Conservation (phyloP, 2,113 vertebrate species). For the Lipotes vexillifer region DNA sequence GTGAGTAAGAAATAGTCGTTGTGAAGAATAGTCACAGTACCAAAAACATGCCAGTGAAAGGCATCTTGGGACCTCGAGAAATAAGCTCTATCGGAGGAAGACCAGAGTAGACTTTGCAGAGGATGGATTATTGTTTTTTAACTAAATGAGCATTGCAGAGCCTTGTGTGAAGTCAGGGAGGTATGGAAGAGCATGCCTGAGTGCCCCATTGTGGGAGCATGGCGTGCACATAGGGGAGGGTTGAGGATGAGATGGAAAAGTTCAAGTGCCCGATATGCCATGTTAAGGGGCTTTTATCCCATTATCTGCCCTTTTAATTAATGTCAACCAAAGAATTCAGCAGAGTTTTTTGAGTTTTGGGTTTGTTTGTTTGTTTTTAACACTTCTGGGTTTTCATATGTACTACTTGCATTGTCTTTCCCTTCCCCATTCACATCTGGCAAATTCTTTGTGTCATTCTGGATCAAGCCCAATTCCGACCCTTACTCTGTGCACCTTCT, state of each 20-base stretch:
- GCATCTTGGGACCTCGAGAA: neutral
- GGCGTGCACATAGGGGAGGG: fast-evolving
- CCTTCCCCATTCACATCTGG: neutral
- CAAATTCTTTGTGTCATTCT: neutral
- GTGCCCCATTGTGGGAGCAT: fast-evolving
- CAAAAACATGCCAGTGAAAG: neutral
- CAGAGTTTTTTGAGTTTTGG: neutral
- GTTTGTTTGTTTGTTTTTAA: neutral
- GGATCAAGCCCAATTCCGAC: neutral
- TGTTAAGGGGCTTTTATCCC: neutral
- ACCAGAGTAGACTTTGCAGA: neutral
- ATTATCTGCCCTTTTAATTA: neutral
- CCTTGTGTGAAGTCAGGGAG: neutral
- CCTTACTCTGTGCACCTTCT: neutral
- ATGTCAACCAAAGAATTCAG: neutral
- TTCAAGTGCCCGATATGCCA: neutral
- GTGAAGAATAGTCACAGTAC: neutral
- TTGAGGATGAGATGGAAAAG: neutral
- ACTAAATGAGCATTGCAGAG: neutral
- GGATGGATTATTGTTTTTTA: neutral
- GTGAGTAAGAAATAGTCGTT: neutral
- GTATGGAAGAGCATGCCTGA: fast-evolving
- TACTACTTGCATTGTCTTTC: neutral
- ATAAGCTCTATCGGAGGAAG: neutral
- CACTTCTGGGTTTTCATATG: neutral